phyloP scores from a whole-genome alignment of 1,140 invertebrate genomes.

The Carposina sasakii region DNA sequence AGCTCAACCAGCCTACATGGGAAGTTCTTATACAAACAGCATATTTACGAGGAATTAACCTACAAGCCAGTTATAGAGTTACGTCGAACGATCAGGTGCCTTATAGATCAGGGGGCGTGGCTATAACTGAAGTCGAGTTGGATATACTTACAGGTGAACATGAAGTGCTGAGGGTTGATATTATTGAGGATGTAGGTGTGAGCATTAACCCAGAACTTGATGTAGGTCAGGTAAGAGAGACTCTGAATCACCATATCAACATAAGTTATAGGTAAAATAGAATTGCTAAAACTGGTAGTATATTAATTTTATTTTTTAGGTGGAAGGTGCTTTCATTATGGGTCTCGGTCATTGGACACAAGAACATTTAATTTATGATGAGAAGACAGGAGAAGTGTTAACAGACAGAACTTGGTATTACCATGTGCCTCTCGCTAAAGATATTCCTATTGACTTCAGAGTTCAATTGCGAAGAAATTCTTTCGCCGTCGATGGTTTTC shows the following conservation, averaged over 20 bases:
- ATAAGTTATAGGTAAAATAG: no score
- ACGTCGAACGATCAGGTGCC: slow-evolving; percentile 40
- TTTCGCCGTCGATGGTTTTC: slow-evolving; percentile 77
- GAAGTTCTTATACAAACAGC: slow-evolving; percentile 71
- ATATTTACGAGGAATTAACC: slow-evolving; percentile 67
- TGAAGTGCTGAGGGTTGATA: slow-evolving; percentile 75
- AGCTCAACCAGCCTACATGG: slow-evolving; percentile 73
- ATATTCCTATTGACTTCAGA: slow-evolving; percentile 86
- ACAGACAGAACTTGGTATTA: slow-evolving; percentile 86
- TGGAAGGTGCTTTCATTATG: slow-evolving; percentile 87
- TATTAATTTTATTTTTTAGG: background rate
- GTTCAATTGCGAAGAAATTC: slow-evolving; percentile 79
- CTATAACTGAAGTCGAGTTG: slow-evolving; percentile 77
- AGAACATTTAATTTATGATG: slow-evolving; percentile 78
- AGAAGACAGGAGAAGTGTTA: slow-evolving; percentile 75
- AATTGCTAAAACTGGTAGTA: no score
- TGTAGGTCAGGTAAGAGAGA: slow-evolving; percentile 82
- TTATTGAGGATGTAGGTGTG: slow-evolving; percentile 79
- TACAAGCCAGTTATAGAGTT: slow-evolving; percentile 29
- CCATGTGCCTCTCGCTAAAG: slow-evolving; percentile 82
- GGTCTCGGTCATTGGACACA: slow-evolving; percentile 84
- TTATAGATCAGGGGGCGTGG: slow-evolving; percentile 72
- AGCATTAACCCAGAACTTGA: slow-evolving; percentile 82
- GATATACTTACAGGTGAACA: slow-evolving; percentile 80
- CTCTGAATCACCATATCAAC: no score